These are phyloP conservation scores for Octopus sinensis DNA, from an alignment of 1,140 invertebrate species.

Conservation along the genomic window DNA sequence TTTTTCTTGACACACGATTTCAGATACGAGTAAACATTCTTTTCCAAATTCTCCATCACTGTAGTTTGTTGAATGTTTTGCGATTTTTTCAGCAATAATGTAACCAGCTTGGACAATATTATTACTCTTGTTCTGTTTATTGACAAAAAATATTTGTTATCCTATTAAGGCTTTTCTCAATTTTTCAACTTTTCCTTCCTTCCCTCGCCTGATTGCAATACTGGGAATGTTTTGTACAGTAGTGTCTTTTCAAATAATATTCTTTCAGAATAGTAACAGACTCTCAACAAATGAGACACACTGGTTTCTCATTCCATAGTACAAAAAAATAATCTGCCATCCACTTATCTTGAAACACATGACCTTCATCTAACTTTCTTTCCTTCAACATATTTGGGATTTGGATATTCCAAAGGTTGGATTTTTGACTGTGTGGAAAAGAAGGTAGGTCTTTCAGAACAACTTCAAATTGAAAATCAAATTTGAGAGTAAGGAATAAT, in stretches of 20 bases:
- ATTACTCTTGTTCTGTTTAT: background rate
- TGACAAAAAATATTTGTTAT: background rate
- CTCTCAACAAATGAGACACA: constrained; percentile 2
- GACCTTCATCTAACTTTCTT: background rate
- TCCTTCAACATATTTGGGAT: background rate
- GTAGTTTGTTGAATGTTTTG: background rate
- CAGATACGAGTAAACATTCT: constrained; percentile 2
- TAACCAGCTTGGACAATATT: background rate
- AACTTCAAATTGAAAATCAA: too few relatives aligned
- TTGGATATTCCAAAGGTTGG: too few relatives aligned
- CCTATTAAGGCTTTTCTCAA: constrained; percentile 1
- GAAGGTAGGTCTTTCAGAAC: too few relatives aligned
- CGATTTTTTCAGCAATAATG: background rate
- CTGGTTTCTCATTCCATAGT: background rate
- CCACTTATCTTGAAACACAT: constrained; percentile 7
- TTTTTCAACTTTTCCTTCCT: background rate
- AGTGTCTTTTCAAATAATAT: background rate
- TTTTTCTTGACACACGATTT: background rate
- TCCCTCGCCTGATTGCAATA: background rate
- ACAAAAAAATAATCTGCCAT: constrained; percentile 2
- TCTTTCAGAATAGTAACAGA: background rate
- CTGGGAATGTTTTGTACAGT: background rate
- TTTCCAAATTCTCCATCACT: constrained; percentile 5
- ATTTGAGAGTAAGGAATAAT: too few relatives aligned
- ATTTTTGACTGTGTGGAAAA: too few relatives aligned